phyloP scores from a whole-genome alignment of 2,888 invertebrate species.

The Charanyca ferruginea region DNA sequence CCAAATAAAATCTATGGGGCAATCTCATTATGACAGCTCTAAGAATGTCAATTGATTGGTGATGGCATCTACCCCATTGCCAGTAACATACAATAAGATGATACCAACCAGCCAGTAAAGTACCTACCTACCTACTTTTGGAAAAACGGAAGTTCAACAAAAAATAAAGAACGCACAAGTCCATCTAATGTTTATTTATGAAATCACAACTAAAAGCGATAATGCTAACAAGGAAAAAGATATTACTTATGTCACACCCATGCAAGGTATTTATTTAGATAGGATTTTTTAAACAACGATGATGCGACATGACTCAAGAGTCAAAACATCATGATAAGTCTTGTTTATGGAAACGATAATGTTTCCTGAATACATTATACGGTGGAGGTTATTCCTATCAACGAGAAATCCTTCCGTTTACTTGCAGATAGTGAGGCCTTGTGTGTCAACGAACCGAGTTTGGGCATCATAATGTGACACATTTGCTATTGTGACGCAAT shows the following conservation, averaged over 20 bases:
- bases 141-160: constrained; percentile 28
- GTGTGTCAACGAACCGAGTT: constrained; percentile 60
- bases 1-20: too few relatives aligned
- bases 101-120: not conserved
- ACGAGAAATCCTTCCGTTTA: constrained; percentile 64
- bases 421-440: constrained; percentile 62
- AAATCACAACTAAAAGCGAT: constrained; percentile 31
- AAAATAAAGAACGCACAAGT: constrained; percentile 27
- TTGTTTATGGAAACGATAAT: constrained; percentile 47
- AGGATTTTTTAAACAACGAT: constrained; percentile 27
- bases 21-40: too few relatives aligned
- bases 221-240: constrained; percentile 45
- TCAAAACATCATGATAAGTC: constrained; percentile 38
- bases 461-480: constrained; percentile 50
- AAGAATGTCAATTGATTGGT: too few relatives aligned
- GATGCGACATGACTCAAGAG: constrained; percentile 39
- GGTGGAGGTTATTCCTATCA: constrained; percentile 61
- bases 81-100: not conserved
- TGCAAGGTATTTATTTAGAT: constrained; percentile 18
- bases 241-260: constrained; percentile 48
- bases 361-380: constrained; percentile 57
- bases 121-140: constrained; percentile 17
- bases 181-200: constrained; percentile 47
- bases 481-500: constrained; percentile 65
- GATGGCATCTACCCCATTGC: too few relatives aligned